Percentiles rank a stretch among this genome's conserved stretches.
These are phyloP conservation scores for Esox masquinongy DNA, from an alignment of 2,797 vertebrate species.

Conservation along the genomic window DNA sequence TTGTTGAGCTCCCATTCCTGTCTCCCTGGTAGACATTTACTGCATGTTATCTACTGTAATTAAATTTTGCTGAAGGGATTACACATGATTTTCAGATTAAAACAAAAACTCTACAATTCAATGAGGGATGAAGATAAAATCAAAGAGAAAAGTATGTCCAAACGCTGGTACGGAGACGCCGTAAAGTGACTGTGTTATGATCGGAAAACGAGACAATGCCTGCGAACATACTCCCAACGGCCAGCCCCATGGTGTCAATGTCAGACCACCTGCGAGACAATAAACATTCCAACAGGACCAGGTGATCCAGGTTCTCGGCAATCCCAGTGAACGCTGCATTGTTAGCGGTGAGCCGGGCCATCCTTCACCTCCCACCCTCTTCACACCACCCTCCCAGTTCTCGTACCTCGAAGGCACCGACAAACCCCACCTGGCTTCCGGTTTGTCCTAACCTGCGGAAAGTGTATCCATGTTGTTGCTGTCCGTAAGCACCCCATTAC, in stretches of 20 bases:
- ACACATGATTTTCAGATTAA: not conserved
- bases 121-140: not conserved
- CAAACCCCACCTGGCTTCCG: slow-evolving; percentile 47
- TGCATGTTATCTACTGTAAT: not conserved
- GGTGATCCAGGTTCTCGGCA: slow-evolving; percentile 6
- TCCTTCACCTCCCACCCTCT: slow-evolving; percentile 4
- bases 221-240: slow-evolving; percentile 19
- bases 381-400: slow-evolving; percentile 33
- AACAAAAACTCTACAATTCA: not conserved
- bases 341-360: not conserved
- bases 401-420: slow-evolving; percentile 27
- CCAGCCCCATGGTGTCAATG: not conserved
- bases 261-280: slow-evolving; percentile 26
- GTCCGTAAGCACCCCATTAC: slow-evolving; percentile 62
- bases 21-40: not conserved
- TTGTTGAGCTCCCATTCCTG: not conserved
- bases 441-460: slow-evolving; percentile 46
- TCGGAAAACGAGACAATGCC: slow-evolving; percentile 29
- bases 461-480: slow-evolving; percentile 53
- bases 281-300: slow-evolving; percentile 26
- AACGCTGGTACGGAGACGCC: slow-evolving; percentile 29
- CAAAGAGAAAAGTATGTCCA: not conserved
- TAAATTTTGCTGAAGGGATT: not conserved
- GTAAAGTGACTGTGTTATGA: not conserved
- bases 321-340: not conserved